Conservation (phyloP, 2,888 invertebrate species). For the Spatulosminthurus flaviceps region DNA sequence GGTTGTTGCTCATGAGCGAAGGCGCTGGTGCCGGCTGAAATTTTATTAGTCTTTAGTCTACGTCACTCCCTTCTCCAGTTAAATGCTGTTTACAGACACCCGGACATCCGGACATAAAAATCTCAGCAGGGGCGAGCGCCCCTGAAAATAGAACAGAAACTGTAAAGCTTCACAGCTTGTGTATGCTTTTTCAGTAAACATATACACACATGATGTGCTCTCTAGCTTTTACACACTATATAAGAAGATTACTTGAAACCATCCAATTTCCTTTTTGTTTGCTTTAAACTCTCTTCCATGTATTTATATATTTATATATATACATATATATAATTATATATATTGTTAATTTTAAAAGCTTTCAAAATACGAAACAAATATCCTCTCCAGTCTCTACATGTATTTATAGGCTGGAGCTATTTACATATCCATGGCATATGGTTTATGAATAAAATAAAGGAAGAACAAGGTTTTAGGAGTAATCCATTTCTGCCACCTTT, state of each 20-base stretch:
- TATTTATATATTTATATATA: not conserved
- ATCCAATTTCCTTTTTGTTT: conserved; percentile 8
- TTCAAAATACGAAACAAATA: not conserved
- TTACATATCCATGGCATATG: not conserved
- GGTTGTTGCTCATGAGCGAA: too few relatives aligned
- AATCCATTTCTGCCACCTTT: too few relatives aligned
- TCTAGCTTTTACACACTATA: not conserved
- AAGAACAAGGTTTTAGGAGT: not conserved
- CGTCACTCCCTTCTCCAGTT: too few relatives aligned
- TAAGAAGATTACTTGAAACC: conserved; percentile 9
- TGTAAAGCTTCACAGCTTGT: not conserved
- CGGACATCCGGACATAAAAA: too few relatives aligned
- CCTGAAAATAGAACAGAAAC: too few relatives aligned
- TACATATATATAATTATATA: too few relatives aligned
- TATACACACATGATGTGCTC: not conserved
- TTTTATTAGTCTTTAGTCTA: too few relatives aligned
- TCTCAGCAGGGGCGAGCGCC: too few relatives aligned
- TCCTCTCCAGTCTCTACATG: too few relatives aligned
- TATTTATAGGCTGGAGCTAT: not conserved
- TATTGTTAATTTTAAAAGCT: too few relatives aligned
- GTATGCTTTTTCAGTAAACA: not conserved
- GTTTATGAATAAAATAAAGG: not conserved
- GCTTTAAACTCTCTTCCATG: not conserved
- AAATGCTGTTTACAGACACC: not conserved
- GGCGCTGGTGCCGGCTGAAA: too few relatives aligned